Conservation (phyloP, 1,140 invertebrate genomes). For the Formica selysi region DNA sequence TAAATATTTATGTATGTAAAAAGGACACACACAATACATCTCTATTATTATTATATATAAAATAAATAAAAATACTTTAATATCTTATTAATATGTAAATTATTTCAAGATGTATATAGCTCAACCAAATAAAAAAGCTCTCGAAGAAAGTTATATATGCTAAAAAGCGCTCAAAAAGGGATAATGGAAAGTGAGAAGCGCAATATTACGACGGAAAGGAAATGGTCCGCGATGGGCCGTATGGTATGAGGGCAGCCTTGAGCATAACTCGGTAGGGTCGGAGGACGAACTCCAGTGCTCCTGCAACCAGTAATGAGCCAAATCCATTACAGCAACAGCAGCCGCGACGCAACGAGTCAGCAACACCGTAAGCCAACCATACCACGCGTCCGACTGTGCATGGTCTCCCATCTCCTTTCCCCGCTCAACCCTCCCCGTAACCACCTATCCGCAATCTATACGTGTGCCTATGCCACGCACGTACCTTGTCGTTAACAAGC, state of each 20-base stretch:
- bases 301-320: conserved; percentile 75
- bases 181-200: conserved; percentile 19
- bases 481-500: conserved; percentile 74
- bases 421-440: background rate
- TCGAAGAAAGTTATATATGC: background rate
- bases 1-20: no score
- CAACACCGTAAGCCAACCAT: conserved; percentile 62
- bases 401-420: conserved; percentile 34
- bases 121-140: background rate
- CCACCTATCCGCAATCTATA: conserved; percentile 39
- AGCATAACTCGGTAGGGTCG: conserved; percentile 67
- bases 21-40: no score
- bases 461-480: conserved; percentile 72
- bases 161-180: background rate
- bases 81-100: no score
- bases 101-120: background rate
- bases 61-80: no score
- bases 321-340: conserved; percentile 75
- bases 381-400: conserved; percentile 26
- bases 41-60: no score
- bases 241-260: conserved; percentile 67
- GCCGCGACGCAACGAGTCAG: conserved; percentile 44
- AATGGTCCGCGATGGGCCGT: conserved; percentile 58
- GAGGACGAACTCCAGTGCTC: conserved; percentile 59
- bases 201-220: conserved; percentile 54